Evolutionary conservation across 2,113 vertebrate species (phyloP).

Genomic region (Tachysurus fulvidraco): DNA sequence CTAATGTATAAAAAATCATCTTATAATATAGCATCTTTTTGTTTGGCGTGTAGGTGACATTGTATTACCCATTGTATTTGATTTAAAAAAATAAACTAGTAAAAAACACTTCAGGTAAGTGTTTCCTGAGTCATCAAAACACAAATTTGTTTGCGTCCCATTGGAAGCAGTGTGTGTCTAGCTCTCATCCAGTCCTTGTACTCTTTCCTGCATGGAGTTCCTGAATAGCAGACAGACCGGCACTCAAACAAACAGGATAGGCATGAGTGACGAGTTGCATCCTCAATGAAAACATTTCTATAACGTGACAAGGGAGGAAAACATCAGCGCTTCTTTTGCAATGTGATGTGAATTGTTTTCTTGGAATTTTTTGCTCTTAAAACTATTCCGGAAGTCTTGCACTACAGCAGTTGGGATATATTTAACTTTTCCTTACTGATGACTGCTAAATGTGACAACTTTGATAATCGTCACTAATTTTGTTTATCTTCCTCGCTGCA

Average conservation of each 20-base stretch:
- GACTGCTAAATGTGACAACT: slow-evolving; percentile 23
- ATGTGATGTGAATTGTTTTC: slow-evolving; percentile 6
- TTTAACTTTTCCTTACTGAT: slow-evolving; percentile 24
- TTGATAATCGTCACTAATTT: slow-evolving; percentile 62
- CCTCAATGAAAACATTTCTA: slow-evolving; percentile 67
- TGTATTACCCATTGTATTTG: not conserved
- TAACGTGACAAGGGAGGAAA: slow-evolving; percentile 52
- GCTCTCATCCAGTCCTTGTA: slow-evolving; percentile 65
- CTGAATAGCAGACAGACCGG: slow-evolving; percentile 70
- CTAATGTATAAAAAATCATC: not conserved
- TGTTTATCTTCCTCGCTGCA: slow-evolving; percentile 65
- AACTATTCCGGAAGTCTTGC: slow-evolving; percentile 15
- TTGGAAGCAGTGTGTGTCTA: slow-evolving; percentile 51
- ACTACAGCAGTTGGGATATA: slow-evolving; percentile 12
- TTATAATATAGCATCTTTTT: not conserved
- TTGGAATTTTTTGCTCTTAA: slow-evolving; percentile 46
- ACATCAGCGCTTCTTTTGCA: slow-evolving; percentile 12
- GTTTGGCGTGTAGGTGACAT: not conserved
- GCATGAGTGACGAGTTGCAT: slow-evolving; percentile 77
- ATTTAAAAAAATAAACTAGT: not conserved
- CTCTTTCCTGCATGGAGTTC: slow-evolving; percentile 73
- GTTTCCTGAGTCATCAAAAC: slow-evolving; percentile 13
- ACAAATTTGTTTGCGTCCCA: slow-evolving; percentile 7
- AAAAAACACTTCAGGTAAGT: slow-evolving; percentile 15
- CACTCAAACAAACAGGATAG: slow-evolving; percentile 78